Evolutionary conservation across 2,797 vertebrate genomes (phyloP), one percentile per base, ranked within the genome.

Genomic region (Toxotes lorentzi): DNA sequence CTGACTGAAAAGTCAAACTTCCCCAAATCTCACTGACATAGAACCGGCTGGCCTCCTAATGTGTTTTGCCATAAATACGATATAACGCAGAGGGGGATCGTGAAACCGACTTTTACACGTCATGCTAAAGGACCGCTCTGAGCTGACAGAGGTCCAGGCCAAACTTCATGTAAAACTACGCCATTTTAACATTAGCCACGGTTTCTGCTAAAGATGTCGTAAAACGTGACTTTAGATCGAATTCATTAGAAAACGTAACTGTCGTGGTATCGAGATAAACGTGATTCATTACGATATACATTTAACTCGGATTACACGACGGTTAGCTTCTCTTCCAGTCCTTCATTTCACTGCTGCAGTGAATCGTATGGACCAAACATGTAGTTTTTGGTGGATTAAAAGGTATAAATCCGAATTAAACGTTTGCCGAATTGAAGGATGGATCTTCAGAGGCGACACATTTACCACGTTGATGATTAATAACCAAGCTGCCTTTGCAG

Each of bases 391-490:
- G 12, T 32, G 5, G 0, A 45, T 23, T 23, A 12, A 24, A 34
- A n/a, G 0, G 0, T 13, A 21, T 43, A 56, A 27, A 21, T 0
- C 1, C 1, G 1, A 14, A 23, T 11, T 10, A 1, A 7, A 59
- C 19, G 0, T 11, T 4, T 0, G 57, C 78, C 73, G 78, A 78
- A 69, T 23, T 23, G 0, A 19, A 79, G 14, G 14, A 0, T 1
- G 0, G 0, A 0, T 1, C 1, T 4, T 10, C 0, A 1, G 0
- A 0, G 3, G 24, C 0, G 0, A n/a, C 0, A 5, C 0, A 0
- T 0, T 13, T 2, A 3, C 2, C 14, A 4, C 4, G 43, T 0
- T 1, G 7, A 0, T 2, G 1, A 1, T 1, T 1, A 30, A 5
- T 30, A 2, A 7, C 0, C 0, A 9, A 0, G 13, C 23, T 2